Conservation (phyloP, 2,113 vertebrate species). For the Dasypus novemcinctus region DNA sequence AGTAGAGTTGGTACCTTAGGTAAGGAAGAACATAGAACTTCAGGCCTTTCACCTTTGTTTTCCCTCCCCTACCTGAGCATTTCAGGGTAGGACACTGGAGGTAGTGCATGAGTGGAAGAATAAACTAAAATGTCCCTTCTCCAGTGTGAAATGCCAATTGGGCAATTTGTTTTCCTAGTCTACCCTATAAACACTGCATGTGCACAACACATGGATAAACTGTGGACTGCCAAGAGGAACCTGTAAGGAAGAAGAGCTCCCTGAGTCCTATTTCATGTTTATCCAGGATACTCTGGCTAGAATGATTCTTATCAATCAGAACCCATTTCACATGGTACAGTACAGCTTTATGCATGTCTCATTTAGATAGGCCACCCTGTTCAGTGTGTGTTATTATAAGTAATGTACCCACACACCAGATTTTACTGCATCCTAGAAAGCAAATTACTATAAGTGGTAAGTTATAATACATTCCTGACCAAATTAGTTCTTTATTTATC, state of each 20-base stretch:
- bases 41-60: not conserved
- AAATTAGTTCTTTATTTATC: constrained; percentile 61
- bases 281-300: not conserved
- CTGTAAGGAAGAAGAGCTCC: not conserved
- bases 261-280: not conserved
- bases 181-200: not conserved
- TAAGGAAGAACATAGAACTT: not conserved
- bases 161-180: not conserved
- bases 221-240: not conserved
- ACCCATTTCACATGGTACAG: not conserved
- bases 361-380: not conserved
- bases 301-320: not conserved
- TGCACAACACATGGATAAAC: not conserved
- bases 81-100: not conserved
- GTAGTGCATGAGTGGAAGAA: not conserved
- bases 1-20: not conserved
- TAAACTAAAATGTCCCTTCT: not conserved
- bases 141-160: not conserved
- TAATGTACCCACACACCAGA: constrained; percentile 18
- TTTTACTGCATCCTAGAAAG: constrained; percentile 63
- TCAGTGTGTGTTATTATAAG: constrained; percentile 15
- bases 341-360: not conserved
- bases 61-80: not conserved
- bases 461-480: constrained; percentile 54
- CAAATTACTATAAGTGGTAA: constrained; percentile 50